Percentiles rank a stretch among this genome's conserved stretches.
These are phyloP conservation scores for Fregetta grallaria DNA, from an alignment of 2,113 vertebrate genomes.

Conservation along the genomic window DNA sequence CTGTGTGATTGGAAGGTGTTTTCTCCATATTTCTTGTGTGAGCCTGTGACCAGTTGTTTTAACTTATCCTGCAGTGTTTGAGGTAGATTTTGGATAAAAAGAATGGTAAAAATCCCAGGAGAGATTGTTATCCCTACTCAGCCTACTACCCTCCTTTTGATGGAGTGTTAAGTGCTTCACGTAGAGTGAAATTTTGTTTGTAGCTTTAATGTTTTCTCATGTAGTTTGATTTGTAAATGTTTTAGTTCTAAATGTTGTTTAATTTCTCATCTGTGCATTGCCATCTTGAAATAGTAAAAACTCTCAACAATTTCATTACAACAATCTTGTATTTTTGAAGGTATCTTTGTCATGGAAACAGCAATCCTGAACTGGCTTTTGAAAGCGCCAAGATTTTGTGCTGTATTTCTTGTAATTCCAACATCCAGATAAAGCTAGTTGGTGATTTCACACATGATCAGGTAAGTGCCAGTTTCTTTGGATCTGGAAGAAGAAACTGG, in stretches of 20 bases:
- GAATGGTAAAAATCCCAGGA: not conserved
- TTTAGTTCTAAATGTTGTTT: not conserved
- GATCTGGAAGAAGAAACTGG: not conserved
- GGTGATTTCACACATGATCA: slow-evolving; percentile 96
- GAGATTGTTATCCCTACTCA: not conserved
- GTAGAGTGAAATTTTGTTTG: not conserved
- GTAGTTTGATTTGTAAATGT: not conserved
- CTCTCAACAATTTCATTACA: not conserved
- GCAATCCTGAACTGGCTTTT: slow-evolving; percentile 91
- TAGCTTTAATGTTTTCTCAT: not conserved
- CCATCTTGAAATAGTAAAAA: not conserved
- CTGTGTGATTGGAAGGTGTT: not conserved
- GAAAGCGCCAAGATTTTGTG: slow-evolving; percentile 95
- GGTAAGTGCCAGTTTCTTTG: slow-evolving; percentile 67
- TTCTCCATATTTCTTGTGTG: not conserved
- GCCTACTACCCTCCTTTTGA: not conserved
- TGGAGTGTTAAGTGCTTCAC: not conserved
- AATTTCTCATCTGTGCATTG: not conserved
- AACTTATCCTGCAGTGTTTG: not conserved
- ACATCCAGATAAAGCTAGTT: slow-evolving; percentile 92
- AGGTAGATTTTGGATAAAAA: not conserved
- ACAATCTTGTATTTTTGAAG: slow-evolving; percentile 68
- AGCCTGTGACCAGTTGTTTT: not conserved
- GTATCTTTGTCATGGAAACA: slow-evolving; percentile 91
- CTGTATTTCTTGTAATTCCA: slow-evolving; percentile 90